Evolutionary conservation across 2,113 vertebrate genomes (phyloP).

Genomic region (Probosciger aterrimus): DNA sequence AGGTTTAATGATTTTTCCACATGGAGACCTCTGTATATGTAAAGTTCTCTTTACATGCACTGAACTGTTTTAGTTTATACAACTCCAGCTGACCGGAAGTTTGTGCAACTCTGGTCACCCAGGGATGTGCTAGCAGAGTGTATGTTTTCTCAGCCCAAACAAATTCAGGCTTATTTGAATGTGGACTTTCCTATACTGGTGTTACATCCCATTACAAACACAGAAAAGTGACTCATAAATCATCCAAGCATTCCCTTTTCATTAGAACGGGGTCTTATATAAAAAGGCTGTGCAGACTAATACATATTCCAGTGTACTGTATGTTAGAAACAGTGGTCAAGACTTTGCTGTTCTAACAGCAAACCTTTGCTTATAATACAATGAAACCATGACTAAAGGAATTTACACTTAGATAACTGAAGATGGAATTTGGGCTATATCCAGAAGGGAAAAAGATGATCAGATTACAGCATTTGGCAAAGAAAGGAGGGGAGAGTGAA

Average conservation of each 20-base stretch:
- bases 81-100: not conserved
- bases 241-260: not conserved
- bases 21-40: not conserved
- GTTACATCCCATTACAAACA: not conserved
- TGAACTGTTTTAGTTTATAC: not conserved
- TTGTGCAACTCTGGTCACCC: not conserved
- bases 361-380: not conserved
- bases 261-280: not conserved
- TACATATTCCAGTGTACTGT: not conserved
- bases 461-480: not conserved
- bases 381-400: not conserved
- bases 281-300: not conserved
- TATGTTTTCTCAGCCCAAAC: not conserved
- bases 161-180: not conserved
- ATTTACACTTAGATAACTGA: not conserved
- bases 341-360: not conserved
- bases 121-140: not conserved
- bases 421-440: not conserved
- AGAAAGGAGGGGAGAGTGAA: not conserved
- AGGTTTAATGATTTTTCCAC: not conserved
- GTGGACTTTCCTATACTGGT: not conserved
- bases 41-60: not conserved
- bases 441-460: not conserved
- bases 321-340: not conserved
- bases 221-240: not conserved